phyloP scores from a whole-genome alignment of 92 coral and sea anemone species.

The Epizoanthus fatuus region DNA sequence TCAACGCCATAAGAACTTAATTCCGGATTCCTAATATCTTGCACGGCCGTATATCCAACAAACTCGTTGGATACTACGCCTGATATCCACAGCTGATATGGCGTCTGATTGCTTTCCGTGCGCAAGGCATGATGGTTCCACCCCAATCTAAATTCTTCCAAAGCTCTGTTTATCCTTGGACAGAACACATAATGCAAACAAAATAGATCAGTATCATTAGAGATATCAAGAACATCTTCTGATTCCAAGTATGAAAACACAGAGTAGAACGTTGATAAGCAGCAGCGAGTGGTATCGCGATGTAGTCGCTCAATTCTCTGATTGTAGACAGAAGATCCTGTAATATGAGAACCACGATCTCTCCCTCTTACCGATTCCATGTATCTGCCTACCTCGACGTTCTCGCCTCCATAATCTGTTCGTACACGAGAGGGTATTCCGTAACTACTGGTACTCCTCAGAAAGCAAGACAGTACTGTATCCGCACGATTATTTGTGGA shows the following conservation, averaged over 20 bases:
- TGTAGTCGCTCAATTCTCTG: conserved; percentile 12
- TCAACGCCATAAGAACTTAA: conserved; percentile 35
- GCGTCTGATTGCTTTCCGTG: conserved; percentile 49
- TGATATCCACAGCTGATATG: conserved; percentile 57
- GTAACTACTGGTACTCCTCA: neutral
- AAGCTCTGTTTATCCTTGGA: conserved; percentile 49
- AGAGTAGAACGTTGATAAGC: conserved; percentile 1
- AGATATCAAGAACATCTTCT: neutral
- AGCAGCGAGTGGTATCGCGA: conserved; percentile 8
- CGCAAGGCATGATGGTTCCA: conserved; percentile 56
- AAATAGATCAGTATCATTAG: conserved; percentile 47
- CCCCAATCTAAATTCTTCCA: conserved; percentile 59
- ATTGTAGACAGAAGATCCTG: neutral
- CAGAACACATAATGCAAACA: conserved; percentile 50
- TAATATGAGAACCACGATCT: conserved; percentile 14
- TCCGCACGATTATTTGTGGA: neutral
- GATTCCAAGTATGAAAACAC: neutral
- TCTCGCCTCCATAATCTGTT: neutral
- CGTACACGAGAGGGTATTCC: conserved; percentile 1
- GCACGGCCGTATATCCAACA: conserved; percentile 62
- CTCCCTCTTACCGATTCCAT: neutral
- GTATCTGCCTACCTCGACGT: neutral
- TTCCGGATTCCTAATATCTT: conserved; percentile 55
- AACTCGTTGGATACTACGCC: conserved; percentile 49
- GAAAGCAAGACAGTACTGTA: neutral